Conservation (phyloP, 2,113 vertebrate genomes). For the Willisornis vidua region DNA sequence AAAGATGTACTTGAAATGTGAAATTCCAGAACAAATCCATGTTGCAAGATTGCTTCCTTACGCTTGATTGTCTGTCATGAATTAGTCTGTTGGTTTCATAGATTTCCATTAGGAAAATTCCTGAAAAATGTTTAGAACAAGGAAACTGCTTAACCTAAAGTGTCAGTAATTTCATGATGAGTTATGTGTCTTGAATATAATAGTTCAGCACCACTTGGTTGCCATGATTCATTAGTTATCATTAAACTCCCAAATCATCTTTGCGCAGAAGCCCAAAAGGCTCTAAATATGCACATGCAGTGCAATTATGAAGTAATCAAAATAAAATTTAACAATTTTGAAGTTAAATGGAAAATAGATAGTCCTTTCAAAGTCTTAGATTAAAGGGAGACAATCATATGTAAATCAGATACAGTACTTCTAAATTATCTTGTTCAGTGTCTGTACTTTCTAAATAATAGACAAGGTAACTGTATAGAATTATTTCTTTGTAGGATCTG, state of each 20-base stretch:
- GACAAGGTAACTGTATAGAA: constrained; percentile 70
- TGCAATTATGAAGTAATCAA: constrained; percentile 74
- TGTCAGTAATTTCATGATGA: constrained; percentile 63
- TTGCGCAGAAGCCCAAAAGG: constrained; percentile 49
- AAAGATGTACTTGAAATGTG: not conserved
- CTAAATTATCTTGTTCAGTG: constrained; percentile 69
- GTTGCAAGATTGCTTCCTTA: not conserved
- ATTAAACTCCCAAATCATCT: constrained; percentile 57
- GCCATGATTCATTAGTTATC: constrained; percentile 69
- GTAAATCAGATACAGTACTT: constrained; percentile 64
- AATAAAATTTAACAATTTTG: constrained; percentile 71
- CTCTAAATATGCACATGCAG: constrained; percentile 50
- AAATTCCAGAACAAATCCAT: not conserved
- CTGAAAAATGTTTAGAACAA: constrained; percentile 48
- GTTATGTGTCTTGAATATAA: constrained; percentile 64
- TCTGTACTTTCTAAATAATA: constrained; percentile 74
- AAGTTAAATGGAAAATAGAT: constrained; percentile 75
- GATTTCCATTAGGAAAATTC: constrained; percentile 42
- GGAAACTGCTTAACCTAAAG: constrained; percentile 19
- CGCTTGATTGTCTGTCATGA: not conserved
- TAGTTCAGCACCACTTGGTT: constrained; percentile 63
- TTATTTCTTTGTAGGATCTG: constrained; percentile 73
- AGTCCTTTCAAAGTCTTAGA: constrained; percentile 70
- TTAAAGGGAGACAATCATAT: constrained; percentile 67
- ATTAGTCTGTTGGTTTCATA: constrained; percentile 27